Conservation (phyloP, 2,888 invertebrate genomes). For the Auanema freiburgensis region DNA sequence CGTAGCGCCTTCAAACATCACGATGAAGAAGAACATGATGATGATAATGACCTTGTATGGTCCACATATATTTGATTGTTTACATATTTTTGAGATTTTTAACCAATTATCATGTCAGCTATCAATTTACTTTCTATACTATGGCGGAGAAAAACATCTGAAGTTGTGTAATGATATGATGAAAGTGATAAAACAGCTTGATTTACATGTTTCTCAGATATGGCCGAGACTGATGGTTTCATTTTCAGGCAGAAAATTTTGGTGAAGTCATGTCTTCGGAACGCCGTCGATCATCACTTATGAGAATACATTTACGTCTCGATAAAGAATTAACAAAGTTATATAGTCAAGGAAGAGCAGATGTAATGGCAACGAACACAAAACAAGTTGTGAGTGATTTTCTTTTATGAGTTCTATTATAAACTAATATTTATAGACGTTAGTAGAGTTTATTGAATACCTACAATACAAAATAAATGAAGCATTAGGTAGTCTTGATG, state of each 20-base stretch:
- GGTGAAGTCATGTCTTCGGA: conserved; percentile 43
- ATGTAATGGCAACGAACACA: conserved; percentile 39
- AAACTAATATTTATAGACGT: conserved; percentile 28
- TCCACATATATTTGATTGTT: too few species aligned
- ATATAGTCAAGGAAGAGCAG: conserved; percentile 38
- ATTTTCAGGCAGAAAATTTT: conserved; percentile 48
- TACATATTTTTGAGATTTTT: too few species aligned
- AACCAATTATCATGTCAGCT: too few species aligned
- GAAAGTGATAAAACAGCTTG: background rate
- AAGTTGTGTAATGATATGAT: too few species aligned
- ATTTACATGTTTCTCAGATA: too few species aligned
- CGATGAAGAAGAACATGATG: too few species aligned
- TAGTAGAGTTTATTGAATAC: conserved; percentile 48
- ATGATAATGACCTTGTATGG: too few species aligned
- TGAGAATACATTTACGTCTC: conserved; percentile 29
- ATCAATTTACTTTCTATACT: too few species aligned
- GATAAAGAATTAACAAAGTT: conserved; percentile 38
- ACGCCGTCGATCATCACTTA: conserved; percentile 33
- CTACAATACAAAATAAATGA: conserved; percentile 48
- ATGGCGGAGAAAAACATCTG: too few species aligned
- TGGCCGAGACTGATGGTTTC: too few species aligned
- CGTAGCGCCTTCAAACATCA: too few species aligned
- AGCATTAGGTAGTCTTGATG: conserved; percentile 36
- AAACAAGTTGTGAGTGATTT: conserved; percentile 30
- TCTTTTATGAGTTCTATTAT: background rate